Percentiles rank a stretch among this genome's conserved stretches.
Evolutionary conservation across 2,888 invertebrate species (phyloP).

Genomic region (Andrena haemorrhoa): DNA sequence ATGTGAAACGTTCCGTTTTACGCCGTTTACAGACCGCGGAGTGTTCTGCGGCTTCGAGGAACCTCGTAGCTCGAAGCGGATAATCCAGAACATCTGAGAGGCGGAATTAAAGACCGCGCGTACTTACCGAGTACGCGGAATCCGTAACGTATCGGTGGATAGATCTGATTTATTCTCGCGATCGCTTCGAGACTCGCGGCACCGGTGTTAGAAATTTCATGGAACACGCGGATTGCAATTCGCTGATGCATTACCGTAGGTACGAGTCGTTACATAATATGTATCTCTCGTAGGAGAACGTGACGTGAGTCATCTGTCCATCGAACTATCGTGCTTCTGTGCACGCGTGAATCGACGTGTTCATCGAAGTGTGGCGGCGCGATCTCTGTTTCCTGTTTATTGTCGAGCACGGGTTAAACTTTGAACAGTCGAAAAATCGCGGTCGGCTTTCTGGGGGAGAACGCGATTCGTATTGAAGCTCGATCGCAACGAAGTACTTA

Average conservation of each 20-base stretch:
- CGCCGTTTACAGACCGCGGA: not conserved
- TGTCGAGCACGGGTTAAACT: conserved; percentile 28
- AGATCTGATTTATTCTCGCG: not conserved
- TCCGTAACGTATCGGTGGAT: not conserved
- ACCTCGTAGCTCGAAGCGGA: not conserved
- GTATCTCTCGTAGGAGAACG: conserved; percentile 35
- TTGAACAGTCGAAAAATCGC: not conserved
- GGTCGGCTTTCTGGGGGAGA: not conserved
- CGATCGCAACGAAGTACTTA: not conserved
- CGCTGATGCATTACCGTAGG: conserved; percentile 36
- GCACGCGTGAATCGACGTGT: conserved; percentile 28
- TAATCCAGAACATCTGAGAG: conserved; percentile 17
- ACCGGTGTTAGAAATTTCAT: conserved; percentile 27
- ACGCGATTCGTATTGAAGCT: not conserved
- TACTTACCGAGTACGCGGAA: not conserved
- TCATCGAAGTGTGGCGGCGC: conserved; percentile 18
- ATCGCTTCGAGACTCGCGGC: not conserved
- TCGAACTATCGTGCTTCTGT: conserved; percentile 3
- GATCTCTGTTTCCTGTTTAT: conserved; percentile 40
- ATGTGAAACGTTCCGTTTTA: not conserved
- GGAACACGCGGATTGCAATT: conserved; percentile 22
- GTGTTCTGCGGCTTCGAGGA: not conserved
- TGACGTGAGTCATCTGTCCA: conserved; percentile 53
- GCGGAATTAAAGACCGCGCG: not conserved
- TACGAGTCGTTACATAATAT: conserved; percentile 52